These are phyloP conservation scores for Adineta ricciae DNA, from an alignment of 2,888 invertebrate genomes.

Conservation along the genomic window DNA sequence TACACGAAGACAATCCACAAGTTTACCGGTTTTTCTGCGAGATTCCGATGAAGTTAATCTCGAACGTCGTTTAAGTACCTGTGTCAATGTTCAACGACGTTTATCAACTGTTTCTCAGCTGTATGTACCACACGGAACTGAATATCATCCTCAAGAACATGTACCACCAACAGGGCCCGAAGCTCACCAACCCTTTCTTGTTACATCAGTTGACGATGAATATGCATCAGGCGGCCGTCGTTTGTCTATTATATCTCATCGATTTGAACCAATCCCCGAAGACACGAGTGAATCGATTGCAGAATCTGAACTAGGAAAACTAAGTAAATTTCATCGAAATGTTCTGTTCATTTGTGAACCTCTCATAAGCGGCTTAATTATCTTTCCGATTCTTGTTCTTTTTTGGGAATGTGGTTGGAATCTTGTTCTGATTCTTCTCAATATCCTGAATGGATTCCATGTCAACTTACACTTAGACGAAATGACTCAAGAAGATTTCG, in stretches of 20 bases:
- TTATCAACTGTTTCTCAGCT: neutral
- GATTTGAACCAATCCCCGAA: too few relatives aligned
- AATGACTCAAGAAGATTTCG: neutral
- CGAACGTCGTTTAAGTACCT: too few relatives aligned
- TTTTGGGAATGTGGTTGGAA: slow-evolving; percentile 4
- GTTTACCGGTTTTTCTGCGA: neutral
- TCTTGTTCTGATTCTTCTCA: neutral
- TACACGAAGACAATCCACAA: neutral
- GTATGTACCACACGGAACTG: neutral
- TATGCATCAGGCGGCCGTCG: neutral
- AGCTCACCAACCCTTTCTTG: neutral
- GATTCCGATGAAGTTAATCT: neutral
- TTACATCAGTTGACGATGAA: neutral
- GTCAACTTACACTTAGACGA: neutral
- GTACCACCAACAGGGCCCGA: neutral
- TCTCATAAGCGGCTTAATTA: neutral
- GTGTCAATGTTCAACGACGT: neutral
- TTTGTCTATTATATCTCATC: neutral
- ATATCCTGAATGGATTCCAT: neutral
- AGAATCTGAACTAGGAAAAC: too few relatives aligned
- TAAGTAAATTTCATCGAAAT: neutral
- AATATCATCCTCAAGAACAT: neutral
- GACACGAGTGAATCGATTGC: too few relatives aligned
- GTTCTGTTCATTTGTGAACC: neutral
- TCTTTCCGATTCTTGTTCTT: neutral